These are phyloP conservation scores for Rhogogaster chlorosoma DNA, from an alignment of 2,888 invertebrate genomes.

Conservation along the genomic window DNA sequence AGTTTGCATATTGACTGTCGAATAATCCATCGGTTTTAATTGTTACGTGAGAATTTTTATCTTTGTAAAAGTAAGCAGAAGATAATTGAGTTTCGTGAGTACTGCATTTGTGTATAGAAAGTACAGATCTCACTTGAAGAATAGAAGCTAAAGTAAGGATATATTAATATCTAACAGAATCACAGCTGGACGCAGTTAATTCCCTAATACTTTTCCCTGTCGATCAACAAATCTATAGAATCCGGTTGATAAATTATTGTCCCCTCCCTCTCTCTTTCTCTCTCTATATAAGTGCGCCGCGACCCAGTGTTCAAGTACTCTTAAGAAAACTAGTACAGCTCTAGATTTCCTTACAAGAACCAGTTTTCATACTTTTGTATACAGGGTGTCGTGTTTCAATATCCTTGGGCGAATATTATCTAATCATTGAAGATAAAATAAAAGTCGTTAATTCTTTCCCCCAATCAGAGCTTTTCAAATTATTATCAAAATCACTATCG, in stretches of 20 bases:
- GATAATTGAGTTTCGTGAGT: neutral
- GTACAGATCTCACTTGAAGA: neutral
- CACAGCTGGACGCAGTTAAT: neutral
- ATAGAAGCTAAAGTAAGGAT: neutral
- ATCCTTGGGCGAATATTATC: neutral
- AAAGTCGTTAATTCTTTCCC: neutral
- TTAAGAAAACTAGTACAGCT: constrained; percentile 33
- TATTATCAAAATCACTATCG: neutral
- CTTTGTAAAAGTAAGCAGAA: neutral
- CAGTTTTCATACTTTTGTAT: constrained; percentile 28
- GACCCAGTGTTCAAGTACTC: constrained; percentile 26
- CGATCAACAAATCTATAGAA: neutral
- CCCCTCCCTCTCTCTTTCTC: neutral
- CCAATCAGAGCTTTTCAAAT: neutral
- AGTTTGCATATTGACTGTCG: too few relatives aligned
- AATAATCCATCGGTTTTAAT: too few relatives aligned
- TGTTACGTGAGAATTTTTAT: too few relatives aligned
- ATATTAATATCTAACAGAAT: neutral
- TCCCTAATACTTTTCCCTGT: neutral
- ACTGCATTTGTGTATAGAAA: neutral
- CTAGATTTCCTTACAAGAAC: constrained; percentile 35
- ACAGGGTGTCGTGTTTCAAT: neutral
- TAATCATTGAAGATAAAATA: neutral
- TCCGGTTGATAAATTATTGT: constrained; percentile 18
- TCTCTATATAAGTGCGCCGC: constrained; percentile 17